A percentile compares a stretch with the other conserved stretches of the same genome.
Conservation (phyloP, 2,888 invertebrate species). For the Scaeva pyrastri region DNA sequence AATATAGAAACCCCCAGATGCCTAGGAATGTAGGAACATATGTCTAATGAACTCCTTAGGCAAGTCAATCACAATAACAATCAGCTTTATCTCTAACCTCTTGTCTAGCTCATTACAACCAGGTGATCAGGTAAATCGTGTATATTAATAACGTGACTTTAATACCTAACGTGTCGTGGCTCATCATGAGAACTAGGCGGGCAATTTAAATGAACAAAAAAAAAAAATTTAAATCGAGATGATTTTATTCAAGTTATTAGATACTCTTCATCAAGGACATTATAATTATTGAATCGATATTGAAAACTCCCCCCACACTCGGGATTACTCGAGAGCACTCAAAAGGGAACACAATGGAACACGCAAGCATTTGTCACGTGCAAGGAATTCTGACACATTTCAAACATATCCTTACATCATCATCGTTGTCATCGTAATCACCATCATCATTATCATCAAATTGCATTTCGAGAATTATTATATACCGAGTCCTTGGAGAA, state of each 20-base stretch:
- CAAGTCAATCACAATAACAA: background rate
- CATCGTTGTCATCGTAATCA: background rate
- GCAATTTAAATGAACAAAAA: background rate
- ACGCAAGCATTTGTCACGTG: background rate
- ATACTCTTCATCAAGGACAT: background rate
- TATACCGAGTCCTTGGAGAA: slow-evolving; percentile 15
- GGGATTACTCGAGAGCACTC: background rate
- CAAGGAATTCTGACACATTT: slow-evolving; percentile 9
- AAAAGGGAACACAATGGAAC: background rate
- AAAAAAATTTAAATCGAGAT: background rate
- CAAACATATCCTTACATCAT: background rate
- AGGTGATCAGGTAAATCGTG: background rate
- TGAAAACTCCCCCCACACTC: background rate
- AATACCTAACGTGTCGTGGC: background rate
- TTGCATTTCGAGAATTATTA: background rate
- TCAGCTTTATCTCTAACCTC: background rate
- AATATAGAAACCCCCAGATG: too few relatives aligned
- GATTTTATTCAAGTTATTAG: background rate
- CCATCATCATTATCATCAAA: background rate
- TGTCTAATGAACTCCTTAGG: background rate
- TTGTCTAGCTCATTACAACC: background rate
- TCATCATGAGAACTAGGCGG: background rate
- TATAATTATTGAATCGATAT: background rate
- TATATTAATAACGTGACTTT: background rate
- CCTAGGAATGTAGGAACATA: too few relatives aligned